Conservation (phyloP, 2,113 vertebrate genomes). For the Carlito syrichta region DNA sequence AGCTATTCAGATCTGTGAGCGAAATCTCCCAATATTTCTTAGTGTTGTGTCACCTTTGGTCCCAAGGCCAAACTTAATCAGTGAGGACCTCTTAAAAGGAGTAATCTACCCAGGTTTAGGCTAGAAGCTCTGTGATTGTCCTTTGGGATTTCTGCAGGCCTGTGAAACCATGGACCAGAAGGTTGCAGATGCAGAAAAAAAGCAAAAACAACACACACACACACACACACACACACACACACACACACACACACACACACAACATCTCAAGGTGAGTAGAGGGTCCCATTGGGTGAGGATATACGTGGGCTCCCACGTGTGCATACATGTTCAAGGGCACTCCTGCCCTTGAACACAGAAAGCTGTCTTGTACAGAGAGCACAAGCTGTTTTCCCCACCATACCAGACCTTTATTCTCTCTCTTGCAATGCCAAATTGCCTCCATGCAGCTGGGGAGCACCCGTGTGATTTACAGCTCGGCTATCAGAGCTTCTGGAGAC, state of each 20-base stretch:
- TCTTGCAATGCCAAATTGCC: not conserved
- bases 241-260: not conserved
- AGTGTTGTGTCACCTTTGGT: not conserved
- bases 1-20: not conserved
- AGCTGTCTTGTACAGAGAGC: not conserved
- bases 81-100: not conserved
- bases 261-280: not conserved
- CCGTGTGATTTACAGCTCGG: constrained; percentile 31
- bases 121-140: not conserved
- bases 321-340: rapidly evolving
- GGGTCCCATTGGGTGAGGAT: not conserved
- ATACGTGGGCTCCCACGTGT: not conserved
- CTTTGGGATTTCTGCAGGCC: not conserved
- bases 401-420: not conserved
- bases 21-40: not conserved
- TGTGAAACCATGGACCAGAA: not conserved
- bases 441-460: not conserved
- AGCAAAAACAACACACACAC: not conserved
- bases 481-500: constrained; percentile 13
- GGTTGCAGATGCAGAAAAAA: not conserved
- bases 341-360: too few relatives aligned
- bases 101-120: not conserved
- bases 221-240: not conserved
- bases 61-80: not conserved
- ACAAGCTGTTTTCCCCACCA: not conserved